A percentile compares a stretch with the other conserved stretches of the same genome.
Conservation (phyloP, 2,888 invertebrate species). For the Himalopsyche japonica region DNA sequence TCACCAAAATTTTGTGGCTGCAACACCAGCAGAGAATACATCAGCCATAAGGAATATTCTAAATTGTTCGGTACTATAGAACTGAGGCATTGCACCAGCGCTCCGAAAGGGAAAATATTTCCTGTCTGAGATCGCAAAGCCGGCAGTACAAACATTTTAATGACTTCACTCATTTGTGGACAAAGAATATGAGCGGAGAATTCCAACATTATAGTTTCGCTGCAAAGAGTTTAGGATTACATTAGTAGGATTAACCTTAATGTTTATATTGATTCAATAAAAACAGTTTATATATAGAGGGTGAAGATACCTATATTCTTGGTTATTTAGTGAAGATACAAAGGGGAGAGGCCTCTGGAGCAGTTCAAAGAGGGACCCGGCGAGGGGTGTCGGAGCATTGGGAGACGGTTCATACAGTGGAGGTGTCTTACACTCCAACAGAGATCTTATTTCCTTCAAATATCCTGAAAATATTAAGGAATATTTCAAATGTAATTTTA, state of each 20-base stretch:
- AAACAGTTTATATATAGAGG: background rate
- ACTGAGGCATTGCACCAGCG: slow-evolving; percentile 55
- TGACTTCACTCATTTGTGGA: slow-evolving; percentile 66
- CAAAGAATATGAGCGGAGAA: slow-evolving; percentile 71
- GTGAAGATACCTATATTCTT: slow-evolving; percentile 54
- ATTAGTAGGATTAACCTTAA: too few relatives aligned
- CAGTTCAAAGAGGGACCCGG: slow-evolving; percentile 74
- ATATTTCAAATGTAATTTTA: background rate
- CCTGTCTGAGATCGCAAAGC: slow-evolving; percentile 59
- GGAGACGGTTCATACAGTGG: slow-evolving; percentile 69
- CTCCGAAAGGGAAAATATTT: slow-evolving; percentile 57
- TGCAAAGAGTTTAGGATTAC: slow-evolving; percentile 42
- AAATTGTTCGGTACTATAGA: slow-evolving; percentile 55
- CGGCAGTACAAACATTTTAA: slow-evolving; percentile 72
- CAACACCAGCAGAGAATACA: slow-evolving; percentile 69
- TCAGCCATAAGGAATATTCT: slow-evolving; percentile 64
- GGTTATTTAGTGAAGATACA: slow-evolving; percentile 49
- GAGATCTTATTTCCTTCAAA: slow-evolving; percentile 69
- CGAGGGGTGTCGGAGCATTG: slow-evolving; percentile 72
- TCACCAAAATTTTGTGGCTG: slow-evolving; percentile 70
- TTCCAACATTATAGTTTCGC: slow-evolving; percentile 54
- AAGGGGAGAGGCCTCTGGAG: slow-evolving; percentile 74
- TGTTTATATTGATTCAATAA: background rate
- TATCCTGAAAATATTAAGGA: slow-evolving; percentile 62
- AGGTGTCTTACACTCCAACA: slow-evolving; percentile 73